Evolutionary conservation across 2,113 vertebrate species (phyloP).

Genomic region (Brachionichthys hirsutus): DNA sequence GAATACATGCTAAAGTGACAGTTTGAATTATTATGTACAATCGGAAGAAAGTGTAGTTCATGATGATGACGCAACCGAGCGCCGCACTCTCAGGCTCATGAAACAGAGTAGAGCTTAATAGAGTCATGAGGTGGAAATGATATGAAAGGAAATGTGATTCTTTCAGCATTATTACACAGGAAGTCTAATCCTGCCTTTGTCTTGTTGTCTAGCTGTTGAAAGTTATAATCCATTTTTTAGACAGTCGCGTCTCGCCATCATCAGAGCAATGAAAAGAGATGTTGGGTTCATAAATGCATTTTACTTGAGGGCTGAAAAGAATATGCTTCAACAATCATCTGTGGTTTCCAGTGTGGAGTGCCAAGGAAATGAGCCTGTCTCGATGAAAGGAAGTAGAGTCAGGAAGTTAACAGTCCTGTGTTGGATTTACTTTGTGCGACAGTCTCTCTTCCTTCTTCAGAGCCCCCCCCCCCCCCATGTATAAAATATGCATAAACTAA

Average conservation of each 20-base stretch:
- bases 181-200: constrained; percentile 4
- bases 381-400: constrained; percentile 1
- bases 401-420: background rate
- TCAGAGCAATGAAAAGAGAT: background rate
- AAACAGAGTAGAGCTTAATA: background rate
- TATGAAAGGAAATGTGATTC: constrained; percentile 9
- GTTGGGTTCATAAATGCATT: background rate
- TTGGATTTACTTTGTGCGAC: background rate
- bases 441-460: background rate
- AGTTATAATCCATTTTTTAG: background rate
- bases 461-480: too few species aligned
- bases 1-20: constrained; percentile 8
- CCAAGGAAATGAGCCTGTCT: too few species aligned
- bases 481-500: too few species aligned
- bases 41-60: background rate
- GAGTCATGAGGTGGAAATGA: background rate
- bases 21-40: constrained; percentile 2
- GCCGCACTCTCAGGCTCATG: background rate
- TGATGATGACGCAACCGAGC: constrained; percentile 7
- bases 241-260: background rate
- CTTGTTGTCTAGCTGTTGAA: constrained; percentile 25
- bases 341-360: background rate
- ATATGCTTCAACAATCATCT: constrained; percentile 4
- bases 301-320: constrained; percentile 2
- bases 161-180: background rate